A percentile compares a stretch with the other conserved stretches of the same genome.
These are phyloP conservation scores for Glossophaga mutica DNA, from an alignment of 2,797 vertebrate genomes.

Conservation along the genomic window DNA sequence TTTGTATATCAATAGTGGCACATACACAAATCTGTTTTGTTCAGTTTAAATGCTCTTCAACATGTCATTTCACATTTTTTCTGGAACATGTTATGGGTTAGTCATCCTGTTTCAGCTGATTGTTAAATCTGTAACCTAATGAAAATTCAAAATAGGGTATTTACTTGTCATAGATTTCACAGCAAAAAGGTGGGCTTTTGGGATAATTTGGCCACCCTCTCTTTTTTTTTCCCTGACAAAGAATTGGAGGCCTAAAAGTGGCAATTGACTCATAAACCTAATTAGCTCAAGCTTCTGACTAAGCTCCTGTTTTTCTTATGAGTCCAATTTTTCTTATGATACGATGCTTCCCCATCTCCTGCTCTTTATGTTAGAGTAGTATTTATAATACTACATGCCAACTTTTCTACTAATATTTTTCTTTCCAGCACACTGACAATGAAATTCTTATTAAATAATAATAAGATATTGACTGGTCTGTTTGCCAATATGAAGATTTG, in stretches of 20 bases:
- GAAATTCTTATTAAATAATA: slow-evolving; percentile 83
- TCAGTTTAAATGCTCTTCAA: slow-evolving; percentile 79
- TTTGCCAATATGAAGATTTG: slow-evolving; percentile 80
- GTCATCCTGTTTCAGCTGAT: slow-evolving; percentile 41
- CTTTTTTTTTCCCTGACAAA: background rate
- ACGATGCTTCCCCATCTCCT: background rate
- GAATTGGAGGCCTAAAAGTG: background rate
- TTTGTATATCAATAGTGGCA: slow-evolving; percentile 79
- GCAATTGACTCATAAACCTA: background rate
- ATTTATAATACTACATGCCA: slow-evolving; percentile 62
- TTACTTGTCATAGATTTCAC: slow-evolving; percentile 25
- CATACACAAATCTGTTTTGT: slow-evolving; percentile 73
- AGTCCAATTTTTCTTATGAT: background rate
- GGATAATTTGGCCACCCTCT: background rate
- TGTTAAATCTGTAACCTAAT: slow-evolving; percentile 51
- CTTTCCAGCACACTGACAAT: slow-evolving; percentile 76
- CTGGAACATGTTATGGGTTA: slow-evolving; percentile 62
- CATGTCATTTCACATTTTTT: slow-evolving; percentile 75
- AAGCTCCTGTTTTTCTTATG: no score
- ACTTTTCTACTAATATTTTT: slow-evolving; percentile 75
- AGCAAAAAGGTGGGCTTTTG: background rate
- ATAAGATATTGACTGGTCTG: slow-evolving; percentile 79
- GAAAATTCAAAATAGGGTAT: slow-evolving; percentile 58
- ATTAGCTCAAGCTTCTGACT: background rate
- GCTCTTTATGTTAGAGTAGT: slow-evolving; percentile 15